Evolutionary conservation across 1,140 invertebrate genomes (phyloP).

Genomic region (Scaptomyza graminum): DNA sequence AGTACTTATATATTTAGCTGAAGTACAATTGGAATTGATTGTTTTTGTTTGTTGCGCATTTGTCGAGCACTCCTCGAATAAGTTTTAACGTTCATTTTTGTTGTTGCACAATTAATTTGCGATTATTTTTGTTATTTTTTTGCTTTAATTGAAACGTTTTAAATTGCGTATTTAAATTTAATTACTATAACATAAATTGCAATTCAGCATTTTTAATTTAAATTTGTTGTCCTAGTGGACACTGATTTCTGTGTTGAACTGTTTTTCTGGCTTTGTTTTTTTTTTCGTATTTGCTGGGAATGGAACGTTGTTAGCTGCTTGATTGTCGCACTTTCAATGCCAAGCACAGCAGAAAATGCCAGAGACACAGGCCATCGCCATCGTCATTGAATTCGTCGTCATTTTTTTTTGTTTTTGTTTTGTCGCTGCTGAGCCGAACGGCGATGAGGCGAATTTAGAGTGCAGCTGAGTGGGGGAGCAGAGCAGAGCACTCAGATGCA

Average conservation of each 20-base stretch:
- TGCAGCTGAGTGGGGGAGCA: constrained; percentile 28
- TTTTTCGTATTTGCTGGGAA: constrained; percentile 29
- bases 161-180: constrained; percentile 38
- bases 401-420: too few relatives aligned
- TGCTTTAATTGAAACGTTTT: constrained; percentile 18
- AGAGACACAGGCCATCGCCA: constrained; percentile 45
- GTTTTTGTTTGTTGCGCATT: constrained; percentile 36
- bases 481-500: constrained; percentile 12
- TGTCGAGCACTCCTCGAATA: constrained; percentile 47
- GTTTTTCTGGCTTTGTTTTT: constrained; percentile 21
- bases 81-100: constrained; percentile 14
- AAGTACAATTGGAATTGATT: constrained; percentile 25
- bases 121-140: constrained; percentile 49
- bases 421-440: constrained; percentile 42
- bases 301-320: constrained; percentile 70
- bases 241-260: constrained; percentile 34
- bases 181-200: constrained; percentile 28
- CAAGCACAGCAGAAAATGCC: constrained; percentile 64
- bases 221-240: constrained; percentile 17
- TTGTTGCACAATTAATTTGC: constrained; percentile 60
- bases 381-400: constrained; percentile 14
- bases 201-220: constrained; percentile 4
- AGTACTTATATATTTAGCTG: background rate
- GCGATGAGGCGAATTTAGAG: constrained; percentile 32
- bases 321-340: constrained; percentile 79